Base-by-base conservation (phyloP, 2,797 vertebrate genomes). In the Semaprochilodus insignis region DNA sequence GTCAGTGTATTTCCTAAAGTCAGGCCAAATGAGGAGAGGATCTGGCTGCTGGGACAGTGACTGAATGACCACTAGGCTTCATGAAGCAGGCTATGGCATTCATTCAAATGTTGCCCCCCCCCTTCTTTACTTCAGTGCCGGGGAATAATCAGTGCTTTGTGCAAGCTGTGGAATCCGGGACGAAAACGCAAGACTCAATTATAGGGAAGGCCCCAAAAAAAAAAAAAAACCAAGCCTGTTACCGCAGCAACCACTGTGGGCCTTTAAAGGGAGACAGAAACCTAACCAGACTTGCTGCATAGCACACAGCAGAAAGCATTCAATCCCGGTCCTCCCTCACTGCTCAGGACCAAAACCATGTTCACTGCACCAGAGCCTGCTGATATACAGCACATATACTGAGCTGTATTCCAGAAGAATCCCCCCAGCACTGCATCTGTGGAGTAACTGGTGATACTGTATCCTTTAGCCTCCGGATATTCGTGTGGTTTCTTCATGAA, bases 81-180 rank as follows among this genome's bases (percentile, higher is more conserved):
- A 90, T 92, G 93, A 92, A 93, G 94, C 94, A 92, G 40, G 84
- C 80, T 17, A 83, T 92, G 95, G 95, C 91, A 92, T 88, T 88
- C 82, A 88, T 91, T 91, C 88, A 85, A 88, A 81, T 51, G 44
- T 63, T 83, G 31, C 27, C 62, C 52, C 59, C 83, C 85, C 84
- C 73, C 74, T 1, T 10, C 63, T 78, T 62, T 60, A 85, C 65
- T 74, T 77, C 80, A 55, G 62, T 90, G 93, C 91, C 88, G 83
- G 57, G 88, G 91, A 94, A 95, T 95, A 96, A 96, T 93, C 89
- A 90, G 63, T 59, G 91, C 94, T 96, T 95, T 96, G 95, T 95
- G 83, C 81, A 73, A 87, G 90, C 79, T 89, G 93, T 87, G 92
- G 91, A 94, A 94, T 94, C 90, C 90, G 84, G 87, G 82, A 85